A percentile compares a stretch with the other conserved stretches of the same genome.
These are phyloP conservation scores for Cyclophora punctaria DNA, from an alignment of 2,888 invertebrate species.

Conservation along the genomic window DNA sequence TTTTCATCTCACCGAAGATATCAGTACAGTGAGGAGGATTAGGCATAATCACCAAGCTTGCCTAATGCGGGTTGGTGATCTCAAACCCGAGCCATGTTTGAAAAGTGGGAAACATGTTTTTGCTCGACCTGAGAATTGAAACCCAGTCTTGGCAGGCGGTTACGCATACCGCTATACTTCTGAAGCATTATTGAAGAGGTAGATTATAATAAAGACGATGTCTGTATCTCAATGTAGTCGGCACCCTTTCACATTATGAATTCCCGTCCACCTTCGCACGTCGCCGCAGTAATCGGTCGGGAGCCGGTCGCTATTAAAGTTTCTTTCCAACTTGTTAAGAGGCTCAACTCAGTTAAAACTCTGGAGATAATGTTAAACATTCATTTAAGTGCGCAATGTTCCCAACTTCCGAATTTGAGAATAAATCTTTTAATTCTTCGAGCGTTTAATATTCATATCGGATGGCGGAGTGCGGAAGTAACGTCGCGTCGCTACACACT, in stretches of 20 bases:
- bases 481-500: neutral
- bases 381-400: conserved; percentile 64
- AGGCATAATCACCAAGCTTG: too few relatives aligned
- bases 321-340: conserved; percentile 69
- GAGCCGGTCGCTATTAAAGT: conserved; percentile 70
- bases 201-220: conserved; percentile 17
- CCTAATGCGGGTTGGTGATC: too few relatives aligned
- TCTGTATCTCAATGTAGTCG: conserved; percentile 7
- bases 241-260: conserved; percentile 64
- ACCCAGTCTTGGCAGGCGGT: too few relatives aligned
- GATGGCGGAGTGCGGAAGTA: conserved; percentile 2
- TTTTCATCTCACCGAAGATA: too few relatives aligned
- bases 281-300: conserved; percentile 69
- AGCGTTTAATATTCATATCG: conserved; percentile 75
- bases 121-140: too few relatives aligned
- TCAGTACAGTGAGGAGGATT: too few relatives aligned
- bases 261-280: conserved; percentile 66
- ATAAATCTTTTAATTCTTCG: conserved; percentile 72
- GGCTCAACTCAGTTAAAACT: conserved; percentile 66
- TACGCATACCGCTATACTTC: too few relatives aligned
- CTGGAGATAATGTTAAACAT: conserved; percentile 73
- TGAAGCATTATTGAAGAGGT: too few relatives aligned
- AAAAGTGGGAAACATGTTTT: too few relatives aligned
- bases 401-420: conserved; percentile 47
- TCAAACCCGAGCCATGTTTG: too few relatives aligned